Conservation (phyloP, 2,888 invertebrate genomes). For the Steinernema hermaphroditum region DNA sequence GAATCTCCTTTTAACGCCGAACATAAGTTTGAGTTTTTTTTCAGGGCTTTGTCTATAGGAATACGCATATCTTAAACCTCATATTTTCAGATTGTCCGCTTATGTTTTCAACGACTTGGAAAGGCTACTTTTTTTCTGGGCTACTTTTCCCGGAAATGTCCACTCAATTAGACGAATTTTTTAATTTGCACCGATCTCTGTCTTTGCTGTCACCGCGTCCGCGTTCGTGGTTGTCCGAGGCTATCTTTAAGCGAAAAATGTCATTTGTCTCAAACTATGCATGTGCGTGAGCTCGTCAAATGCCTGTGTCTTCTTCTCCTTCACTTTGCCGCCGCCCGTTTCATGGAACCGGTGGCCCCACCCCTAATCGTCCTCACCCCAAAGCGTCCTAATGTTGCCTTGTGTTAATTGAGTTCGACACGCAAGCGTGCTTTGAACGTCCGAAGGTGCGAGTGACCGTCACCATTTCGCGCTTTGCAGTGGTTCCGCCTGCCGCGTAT, state of each 20-base stretch:
- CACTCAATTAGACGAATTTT: neutral
- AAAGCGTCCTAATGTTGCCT: slow-evolving; percentile 30
- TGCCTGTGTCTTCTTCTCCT: slow-evolving; percentile 3
- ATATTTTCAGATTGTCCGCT: too few relatives aligned
- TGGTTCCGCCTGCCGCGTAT: too few relatives aligned
- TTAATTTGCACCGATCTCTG: neutral
- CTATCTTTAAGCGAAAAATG: slow-evolving; percentile 15
- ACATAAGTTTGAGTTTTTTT: too few relatives aligned
- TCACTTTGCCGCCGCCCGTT: slow-evolving; percentile 10
- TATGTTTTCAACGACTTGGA: too few relatives aligned
- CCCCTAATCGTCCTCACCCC: slow-evolving; percentile 24
- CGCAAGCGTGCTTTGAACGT: slow-evolving; percentile 22
- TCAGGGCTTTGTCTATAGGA: too few relatives aligned
- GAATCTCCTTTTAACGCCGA: too few relatives aligned
- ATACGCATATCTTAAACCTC: too few relatives aligned
- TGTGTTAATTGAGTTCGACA: slow-evolving; percentile 29
- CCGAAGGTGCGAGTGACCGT: neutral
- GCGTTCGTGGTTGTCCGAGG: neutral
- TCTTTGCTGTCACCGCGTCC: neutral
- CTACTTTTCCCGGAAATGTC: too few relatives aligned
- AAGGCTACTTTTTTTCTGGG: too few relatives aligned
- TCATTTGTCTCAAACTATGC: slow-evolving; percentile 24
- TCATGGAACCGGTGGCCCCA: slow-evolving; percentile 7
- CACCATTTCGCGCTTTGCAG: neutral
- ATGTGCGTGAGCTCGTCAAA: slow-evolving; percentile 8